Evolutionary conservation across 1,140 invertebrate species (phyloP), one percentile per base, ranked within the genome.

Genomic region (Oscheius sp.): DNA sequence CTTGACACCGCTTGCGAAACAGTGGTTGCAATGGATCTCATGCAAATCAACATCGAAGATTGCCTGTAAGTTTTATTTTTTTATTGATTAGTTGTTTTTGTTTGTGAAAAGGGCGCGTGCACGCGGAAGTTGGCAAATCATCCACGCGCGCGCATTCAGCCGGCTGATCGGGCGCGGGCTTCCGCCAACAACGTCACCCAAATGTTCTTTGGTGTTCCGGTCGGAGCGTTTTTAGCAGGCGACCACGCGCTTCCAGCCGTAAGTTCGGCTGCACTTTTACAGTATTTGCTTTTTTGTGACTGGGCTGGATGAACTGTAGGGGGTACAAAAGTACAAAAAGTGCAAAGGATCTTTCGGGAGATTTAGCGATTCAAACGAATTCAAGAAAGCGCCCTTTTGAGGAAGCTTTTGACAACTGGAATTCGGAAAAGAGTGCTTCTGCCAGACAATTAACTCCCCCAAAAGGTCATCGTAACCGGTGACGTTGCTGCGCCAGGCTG

Each of bases 401-500:
- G n/a, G n/a, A n/a, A n/a, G n/a, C 38, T 42, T 42, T 42, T 42
- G 38, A 42, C 38, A 10, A n/a, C 7, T n/a, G 38, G 38, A 42
- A n/a, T 7, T 10, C 38, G 38, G 7, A 7, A 42, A 42, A 42
- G n/a, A 42, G 7, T 42, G n/a, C 7, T 42, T 7, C n/a, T n/a
- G n/a, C n/a, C n/a, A n/a, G n/a, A n/a, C n/a, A n/a, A n/a, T n/a
- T n/a, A n/a, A n/a, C n/a, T n/a, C n/a, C n/a, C n/a, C n/a, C n/a
- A n/a, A 55, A 55, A 55, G 49, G 49, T 55, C 49, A 55, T 55
- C 49, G 49, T 15, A 55, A 55, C 28, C 23, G 49, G 23, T 55
- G 49, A 55, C 49, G 49, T 55, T 55, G 38, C 38, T 42, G 38
- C 38, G 38, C 38, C 10, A n/a, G n/a, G n/a, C n/a, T 42, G n/a